Base-by-base conservation (phyloP, 2,888 invertebrate species). In the Leucoma salicis region DNA sequence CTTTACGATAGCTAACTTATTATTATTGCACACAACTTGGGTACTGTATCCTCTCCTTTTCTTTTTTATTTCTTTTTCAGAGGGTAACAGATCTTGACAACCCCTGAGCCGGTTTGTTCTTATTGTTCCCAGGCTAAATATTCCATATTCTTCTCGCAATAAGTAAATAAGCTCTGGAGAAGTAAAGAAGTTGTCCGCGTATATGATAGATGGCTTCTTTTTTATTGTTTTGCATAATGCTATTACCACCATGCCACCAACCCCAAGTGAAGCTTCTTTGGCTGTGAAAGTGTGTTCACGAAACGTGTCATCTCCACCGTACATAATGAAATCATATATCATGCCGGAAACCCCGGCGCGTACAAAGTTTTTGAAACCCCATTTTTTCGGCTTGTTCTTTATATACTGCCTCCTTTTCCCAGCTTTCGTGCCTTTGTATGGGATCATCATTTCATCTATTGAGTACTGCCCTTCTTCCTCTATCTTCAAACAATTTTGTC, bases 311-410 rank as follows among this genome's bases (percentile, higher is more conserved):
- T 46, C 46, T 5, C 42, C 46, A n/a, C 40, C 45, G 38, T 49
- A 45, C 14, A 45, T 6, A 12, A 42, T 5, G 33, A 45, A 49
- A 15, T 49, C 50, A 14, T 46, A 50, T 8, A 46, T 34, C 1
- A 35, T 33, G 5, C 50, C 50, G 12, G 50, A 50, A 7, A 41
- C 43, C 11, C 50, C 50, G 15, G 46, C 39, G 7, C 43, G 35
- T 11, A 50, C 46, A 15, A 41, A 39, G 14, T 27, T 39, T 32
- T 46, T 43, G 24, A 41, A 50, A 5, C 50, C 43, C 46, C 46
- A 50, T 44, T 50, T 46, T 34, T 34, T 39, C 6, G 42, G 46
- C 14, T 44, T 44, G 2, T 24, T 8, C 3, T 24, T 12, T 8
- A 13, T 14, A 11, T 24, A 34, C 14, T 29, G 29, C 5, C 8